Conservation (phyloP, 2,888 invertebrate species). For the Theretra japonica region DNA sequence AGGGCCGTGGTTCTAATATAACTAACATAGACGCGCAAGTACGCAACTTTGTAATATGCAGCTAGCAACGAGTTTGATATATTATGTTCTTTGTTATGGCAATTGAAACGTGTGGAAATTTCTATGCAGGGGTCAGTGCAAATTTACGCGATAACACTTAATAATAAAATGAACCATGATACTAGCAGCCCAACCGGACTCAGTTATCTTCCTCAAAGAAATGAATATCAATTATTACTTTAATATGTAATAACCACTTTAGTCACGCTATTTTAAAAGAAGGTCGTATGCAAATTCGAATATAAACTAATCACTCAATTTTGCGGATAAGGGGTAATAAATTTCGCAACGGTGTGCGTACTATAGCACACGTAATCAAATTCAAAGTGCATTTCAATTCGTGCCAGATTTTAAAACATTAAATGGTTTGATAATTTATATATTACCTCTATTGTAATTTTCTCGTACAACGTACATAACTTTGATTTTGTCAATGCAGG, state of each 20-base stretch:
- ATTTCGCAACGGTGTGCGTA: neutral
- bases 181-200: constrained; percentile 36
- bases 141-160: constrained; percentile 50
- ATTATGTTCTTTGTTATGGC: constrained; percentile 33
- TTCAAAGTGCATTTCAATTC: neutral
- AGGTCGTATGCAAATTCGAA: constrained; percentile 26
- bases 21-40: neutral
- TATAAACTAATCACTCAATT: constrained; percentile 12
- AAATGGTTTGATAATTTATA: too few species aligned
- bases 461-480: neutral
- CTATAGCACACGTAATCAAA: neutral
- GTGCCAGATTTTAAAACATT: neutral
- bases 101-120: constrained; percentile 49
- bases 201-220: constrained; percentile 40
- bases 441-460: neutral
- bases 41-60: constrained; percentile 6
- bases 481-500: neutral
- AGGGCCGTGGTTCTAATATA: neutral
- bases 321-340: constrained; percentile 7
- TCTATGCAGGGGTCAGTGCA: constrained; percentile 48
- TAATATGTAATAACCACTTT: constrained; percentile 30
- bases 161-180: constrained; percentile 43
- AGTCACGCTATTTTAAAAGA: constrained; percentile 19
- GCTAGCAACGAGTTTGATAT: neutral
- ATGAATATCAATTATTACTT: constrained; percentile 27